Evolutionary conservation across 1,140 invertebrate species (phyloP), one percentile per base, ranked within the genome.

Genomic region (Mya arenaria): DNA sequence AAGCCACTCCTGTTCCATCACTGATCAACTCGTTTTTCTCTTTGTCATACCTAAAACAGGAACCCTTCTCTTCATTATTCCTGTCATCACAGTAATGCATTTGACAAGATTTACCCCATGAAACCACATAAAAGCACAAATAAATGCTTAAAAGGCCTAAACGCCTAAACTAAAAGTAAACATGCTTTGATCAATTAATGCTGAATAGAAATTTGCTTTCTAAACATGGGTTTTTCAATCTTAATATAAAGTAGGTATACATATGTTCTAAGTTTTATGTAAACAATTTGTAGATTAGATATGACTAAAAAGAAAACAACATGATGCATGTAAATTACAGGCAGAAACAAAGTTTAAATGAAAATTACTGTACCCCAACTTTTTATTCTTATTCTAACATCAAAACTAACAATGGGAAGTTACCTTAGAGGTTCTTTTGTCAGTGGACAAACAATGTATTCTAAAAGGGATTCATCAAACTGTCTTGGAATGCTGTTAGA

Each of bases 1-100:
- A 91, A 39, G 89, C 90, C 19, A 91, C 89, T 19, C 87, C 82
- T 30, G 90, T 82, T 19, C 87, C 85, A 34, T 89, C 87, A 86
- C 89, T 87, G 0, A 91, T 71, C 10, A 91, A 81, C 77, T 90
- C 85, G 79, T 87, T 87, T 15, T 80, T 86, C 34, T 84, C 84
- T 56, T 82, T 80, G 74, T 91, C 90, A 84, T 90, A 90, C 62
- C 89, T 90, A 84, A 32, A 86, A 87, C n/a, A 37, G 69, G 52
- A 69, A 74, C 25, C 52, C 10, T 48, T 56, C 39, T n/a, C 5
- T 32, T 4, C n/a, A 36, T n/a, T 48, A 10, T 48, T 48, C n/a
- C 44, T n/a, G 10, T n/a, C 10, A 48, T 48, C 10, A 13, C 44
- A 13, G 10, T n/a, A 56, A 8, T 56, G 19, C n/a, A 56, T 4